Evolutionary conservation across 1,140 invertebrate genomes (phyloP).

Genomic region (Megathymus violae): DNA sequence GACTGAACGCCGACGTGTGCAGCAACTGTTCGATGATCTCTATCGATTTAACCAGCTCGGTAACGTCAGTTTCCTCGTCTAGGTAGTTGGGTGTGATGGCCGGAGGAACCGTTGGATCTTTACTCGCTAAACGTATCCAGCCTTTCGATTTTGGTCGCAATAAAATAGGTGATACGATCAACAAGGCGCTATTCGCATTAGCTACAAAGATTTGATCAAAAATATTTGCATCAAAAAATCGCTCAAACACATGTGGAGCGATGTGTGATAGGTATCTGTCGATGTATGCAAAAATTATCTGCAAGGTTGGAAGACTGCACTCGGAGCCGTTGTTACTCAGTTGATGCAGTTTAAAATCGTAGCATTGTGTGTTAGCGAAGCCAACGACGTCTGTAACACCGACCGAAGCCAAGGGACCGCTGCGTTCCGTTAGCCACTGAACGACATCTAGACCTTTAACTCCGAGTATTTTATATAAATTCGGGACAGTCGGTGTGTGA

Average conservation of each 20-base stretch:
- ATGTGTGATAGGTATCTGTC: constrained; percentile 20
- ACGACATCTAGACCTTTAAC: constrained; percentile 68
- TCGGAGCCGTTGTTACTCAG: constrained; percentile 41
- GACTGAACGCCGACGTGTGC: too few relatives aligned
- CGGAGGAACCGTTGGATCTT: constrained; percentile 89
- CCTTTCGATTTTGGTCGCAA: constrained; percentile 89
- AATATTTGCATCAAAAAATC: constrained; percentile 62
- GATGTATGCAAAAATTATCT: constrained; percentile 43
- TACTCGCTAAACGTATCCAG: constrained; percentile 85
- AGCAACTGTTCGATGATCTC: constrained; percentile 82
- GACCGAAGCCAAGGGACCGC: constrained; percentile 77
- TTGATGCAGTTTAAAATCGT: constrained; percentile 60
- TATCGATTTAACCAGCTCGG: constrained; percentile 85
- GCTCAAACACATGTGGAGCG: constrained; percentile 46
- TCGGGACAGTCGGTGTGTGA: constrained; percentile 45
- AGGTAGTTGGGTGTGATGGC: constrained; percentile 92
- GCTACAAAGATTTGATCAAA: constrained; percentile 56
- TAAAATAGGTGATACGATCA: constrained; percentile 82
- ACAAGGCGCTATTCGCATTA: constrained; percentile 62
- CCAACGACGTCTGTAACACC: constrained; percentile 80
- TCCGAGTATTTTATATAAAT: constrained; percentile 53
- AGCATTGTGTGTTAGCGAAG: constrained; percentile 80
- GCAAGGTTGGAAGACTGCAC: constrained; percentile 53
- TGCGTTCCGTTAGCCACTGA: constrained; percentile 43
- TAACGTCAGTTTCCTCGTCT: constrained; percentile 84